Base-by-base conservation (phyloP, 1,140 invertebrate species). In the Camponotus pennsylvanicus region DNA sequence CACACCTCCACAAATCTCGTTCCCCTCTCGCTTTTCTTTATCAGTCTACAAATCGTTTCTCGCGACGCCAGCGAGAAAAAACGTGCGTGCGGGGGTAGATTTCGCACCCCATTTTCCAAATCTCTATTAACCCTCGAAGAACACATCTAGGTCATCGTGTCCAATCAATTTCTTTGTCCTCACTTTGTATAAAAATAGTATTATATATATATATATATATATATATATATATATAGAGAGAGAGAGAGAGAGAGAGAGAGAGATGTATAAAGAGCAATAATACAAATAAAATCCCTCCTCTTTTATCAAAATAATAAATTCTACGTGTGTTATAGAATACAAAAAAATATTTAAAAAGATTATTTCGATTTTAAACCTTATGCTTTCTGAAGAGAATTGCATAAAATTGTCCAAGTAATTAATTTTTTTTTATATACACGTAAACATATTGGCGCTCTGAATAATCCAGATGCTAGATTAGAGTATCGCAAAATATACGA, bases 291-390 rank as follows among this genome's bases (percentile, higher is more conserved):
- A 2, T 18, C 34, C 1, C 7, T 42, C 15, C 7, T 18, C 59
- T 61, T 8, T 61, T n/a, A 0, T 15, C 1, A 76, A 76, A 59
- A 42, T 45, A 45, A 77, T 77, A 76, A 76, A 2, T 27, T 59
- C 40, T 61, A 40, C 21, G 42, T 76, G 27, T 27, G 27, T 27
- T 32, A 7, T 27, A 61, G 27, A 27, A 27, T 27, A 40, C 13
- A 11, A 27, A 18, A 40, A 27, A 27, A 40, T 75, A 21, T 13
- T 61, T 5, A 27, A 21, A 76, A 40, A 18, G 7, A n/a, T 37
- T 55, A 21, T 55, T 15, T 76, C 3, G 21, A 15, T 8, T 32
- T 3, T 27, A 40, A 61, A 18, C 0, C 4, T 27, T 8, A 15
- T 11, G 59, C n/a, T 42, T 76, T 61, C 59, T 42, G 3, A 61